Base-by-base conservation (phyloP, 2,888 invertebrate genomes). In the Sussaba pulchella region DNA sequence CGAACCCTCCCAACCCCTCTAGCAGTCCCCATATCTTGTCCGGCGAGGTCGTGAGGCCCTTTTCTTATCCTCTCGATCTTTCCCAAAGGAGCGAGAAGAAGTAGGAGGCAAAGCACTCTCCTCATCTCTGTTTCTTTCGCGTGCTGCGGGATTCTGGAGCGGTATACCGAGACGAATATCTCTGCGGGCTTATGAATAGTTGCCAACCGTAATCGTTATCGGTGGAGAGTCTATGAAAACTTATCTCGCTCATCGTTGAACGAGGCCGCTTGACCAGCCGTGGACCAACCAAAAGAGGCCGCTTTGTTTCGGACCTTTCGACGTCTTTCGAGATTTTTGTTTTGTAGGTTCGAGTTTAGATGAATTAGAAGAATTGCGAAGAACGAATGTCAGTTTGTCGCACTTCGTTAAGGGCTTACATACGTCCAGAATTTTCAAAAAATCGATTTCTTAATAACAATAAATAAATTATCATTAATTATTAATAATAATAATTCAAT, bases 21-120 rank as follows among this genome's bases (percentile, higher is more conserved):
- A 14, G 9, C 10, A 14, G 45, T 76, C 17, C 39, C n/a, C 72
- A 47, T 67, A 72, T 80, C 76, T 76, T 72, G 72, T 72, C 71
- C 72, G n/a, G n/a, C n/a, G 76, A 72, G 80, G 61, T 80, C 76
- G 63, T 31, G 61, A 54, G 57, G 57, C 24, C 76, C 71, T 63
- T 47, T 76, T 72, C 72, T 72, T 72, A 63, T 72, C 36, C 69
- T 17, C 36, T 31, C 14, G 21, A 47, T n/a, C 43, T 24, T 31
- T 43, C 17, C 41, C 71, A 21, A 21, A 39, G 43, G 36, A 80
- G 45, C 66, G 59, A n/a, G n/a, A 36, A 64, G 9, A 45, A 54
- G 71, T 47, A 47, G 24, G 17, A 50, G 50, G n/a, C 39, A 12
- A 54, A 47, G 31, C 6, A 41, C 43, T 54, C 67, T n/a, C n/a